Base-by-base conservation (phyloP, 2,113 vertebrate species). In the Sebastes schlegelii region DNA sequence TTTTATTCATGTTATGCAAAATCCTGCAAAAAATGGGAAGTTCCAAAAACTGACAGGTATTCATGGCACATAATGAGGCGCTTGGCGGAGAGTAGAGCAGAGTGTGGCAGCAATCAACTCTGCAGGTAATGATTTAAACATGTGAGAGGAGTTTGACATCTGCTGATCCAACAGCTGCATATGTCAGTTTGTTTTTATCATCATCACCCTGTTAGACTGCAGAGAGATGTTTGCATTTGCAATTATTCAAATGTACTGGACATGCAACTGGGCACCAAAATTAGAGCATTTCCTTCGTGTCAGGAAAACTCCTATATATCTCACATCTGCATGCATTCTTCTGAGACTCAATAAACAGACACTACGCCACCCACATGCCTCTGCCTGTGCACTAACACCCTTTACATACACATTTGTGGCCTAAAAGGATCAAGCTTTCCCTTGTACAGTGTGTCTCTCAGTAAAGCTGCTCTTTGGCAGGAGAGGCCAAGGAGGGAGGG, bases 401-500 rank as follows among this genome's bases (percentile, higher is more conserved):
- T 88, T 86, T 77, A 81, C 78, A 70, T 80, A 85, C 86, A 88
- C 84, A 83, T 78, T 79, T 87, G 79, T 71, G 74, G 65, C 71
- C 70, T 81, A 13, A 78, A 86, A 86, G 84, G 80, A 87, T 90
- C 77, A 86, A 78, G 55, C 72, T 86, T 77, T 72, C 67, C 73
- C 81, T 86, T 71, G 84, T 84, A 91, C 86, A 90, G 87, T 65
- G 74, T 80, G 68, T 89, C 83, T 85, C 89, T 90, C 80, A 88
- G 87, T 90, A 51, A 81, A 88, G 80, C 77, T 67, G 55, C 85
- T 91, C 81, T 89, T 82, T 88, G 82, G 86, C 70, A 85, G 82
- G 48, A 81, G 86, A 85, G 77, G 82, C 79, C 78, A 43, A 60
- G 43, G 67, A 68, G 78, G 64, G n/a, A 74, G 65, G 23, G 72